Conservation (phyloP, 2,888 invertebrate genomes). For the Hemithea aestivaria region DNA sequence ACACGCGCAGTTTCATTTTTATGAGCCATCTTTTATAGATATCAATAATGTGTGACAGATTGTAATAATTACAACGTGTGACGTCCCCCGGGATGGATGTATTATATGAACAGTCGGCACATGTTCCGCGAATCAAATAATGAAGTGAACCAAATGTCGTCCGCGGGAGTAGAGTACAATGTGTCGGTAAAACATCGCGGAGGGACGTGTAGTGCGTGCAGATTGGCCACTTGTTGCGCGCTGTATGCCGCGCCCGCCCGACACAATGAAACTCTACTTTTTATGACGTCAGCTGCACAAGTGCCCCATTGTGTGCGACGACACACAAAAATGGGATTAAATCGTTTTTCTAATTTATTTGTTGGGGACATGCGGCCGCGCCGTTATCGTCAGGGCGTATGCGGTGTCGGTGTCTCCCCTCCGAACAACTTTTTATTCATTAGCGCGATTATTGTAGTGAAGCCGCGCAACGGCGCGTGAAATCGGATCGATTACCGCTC, state of each 20-base stretch:
- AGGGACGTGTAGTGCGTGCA: constrained; percentile 21
- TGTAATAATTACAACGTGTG: background rate
- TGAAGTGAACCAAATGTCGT: constrained; percentile 8
- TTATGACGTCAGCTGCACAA: constrained; percentile 71
- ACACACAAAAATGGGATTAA: constrained; percentile 56
- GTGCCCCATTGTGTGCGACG: constrained; percentile 51
- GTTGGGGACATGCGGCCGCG: constrained; percentile 29
- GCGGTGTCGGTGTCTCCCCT: constrained; percentile 32
- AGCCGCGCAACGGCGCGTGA: constrained; percentile 55
- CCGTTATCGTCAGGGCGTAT: constrained; percentile 23
- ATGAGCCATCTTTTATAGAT: background rate
- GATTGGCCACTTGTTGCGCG: constrained; percentile 27
- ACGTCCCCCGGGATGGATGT: no score
- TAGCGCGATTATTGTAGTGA: constrained; percentile 59
- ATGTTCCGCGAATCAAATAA: constrained; percentile 10
- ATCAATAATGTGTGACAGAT: no score
- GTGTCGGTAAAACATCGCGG: constrained; percentile 20
- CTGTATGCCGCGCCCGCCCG: constrained; percentile 13
- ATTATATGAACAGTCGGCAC: constrained; percentile 7
- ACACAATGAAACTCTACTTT: constrained; percentile 45
- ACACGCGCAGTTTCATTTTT: constrained; percentile 45
- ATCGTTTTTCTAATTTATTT: constrained; percentile 41
- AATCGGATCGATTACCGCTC: constrained; percentile 64
- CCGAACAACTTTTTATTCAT: constrained; percentile 62
- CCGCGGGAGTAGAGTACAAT: constrained; percentile 12